A percentile compares a stretch with the other conserved stretches of the same genome.
Evolutionary conservation across 2,888 invertebrate genomes (phyloP).

Genomic region (Drosophila eohydei): DNA sequence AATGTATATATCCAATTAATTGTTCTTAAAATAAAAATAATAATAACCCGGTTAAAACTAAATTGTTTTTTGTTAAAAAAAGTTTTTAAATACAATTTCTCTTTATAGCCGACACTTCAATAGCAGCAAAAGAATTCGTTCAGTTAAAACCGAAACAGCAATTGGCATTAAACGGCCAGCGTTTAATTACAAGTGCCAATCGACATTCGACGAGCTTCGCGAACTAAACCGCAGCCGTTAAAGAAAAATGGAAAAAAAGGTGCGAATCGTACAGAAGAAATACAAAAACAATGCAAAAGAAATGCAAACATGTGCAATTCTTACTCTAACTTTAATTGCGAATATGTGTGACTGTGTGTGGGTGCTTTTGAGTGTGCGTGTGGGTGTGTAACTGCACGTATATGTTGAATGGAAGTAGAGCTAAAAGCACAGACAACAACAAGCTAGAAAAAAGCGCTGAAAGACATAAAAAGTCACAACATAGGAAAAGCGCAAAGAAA

Average conservation of each 20-base stretch:
- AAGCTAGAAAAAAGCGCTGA: constrained; percentile 30
- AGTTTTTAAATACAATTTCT: background rate
- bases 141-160: constrained; percentile 25
- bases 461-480: constrained; percentile 53
- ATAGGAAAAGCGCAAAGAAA: constrained; percentile 46
- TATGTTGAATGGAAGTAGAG: background rate
- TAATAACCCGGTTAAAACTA: background rate
- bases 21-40: no score
- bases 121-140: constrained; percentile 8
- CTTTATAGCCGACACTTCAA: constrained; percentile 16
- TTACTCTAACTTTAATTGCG: constrained; percentile 33
- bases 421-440: constrained; percentile 16
- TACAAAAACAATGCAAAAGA: constrained; percentile 30
- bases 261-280: background rate
- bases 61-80: background rate
- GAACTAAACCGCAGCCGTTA: constrained; percentile 19
- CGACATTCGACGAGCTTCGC: constrained; percentile 39
- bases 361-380: constrained; percentile 3
- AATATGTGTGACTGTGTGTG: background rate
- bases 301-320: constrained; percentile 58
- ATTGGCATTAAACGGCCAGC: constrained; percentile 58
- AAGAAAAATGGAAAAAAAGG: constrained; percentile 18
- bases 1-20: no score
- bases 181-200: constrained; percentile 75
- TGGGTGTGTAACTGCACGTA: constrained; percentile 2